These are phyloP conservation scores for Vanacampus margaritifer DNA, from an alignment of 2,113 vertebrate species.

Conservation along the genomic window DNA sequence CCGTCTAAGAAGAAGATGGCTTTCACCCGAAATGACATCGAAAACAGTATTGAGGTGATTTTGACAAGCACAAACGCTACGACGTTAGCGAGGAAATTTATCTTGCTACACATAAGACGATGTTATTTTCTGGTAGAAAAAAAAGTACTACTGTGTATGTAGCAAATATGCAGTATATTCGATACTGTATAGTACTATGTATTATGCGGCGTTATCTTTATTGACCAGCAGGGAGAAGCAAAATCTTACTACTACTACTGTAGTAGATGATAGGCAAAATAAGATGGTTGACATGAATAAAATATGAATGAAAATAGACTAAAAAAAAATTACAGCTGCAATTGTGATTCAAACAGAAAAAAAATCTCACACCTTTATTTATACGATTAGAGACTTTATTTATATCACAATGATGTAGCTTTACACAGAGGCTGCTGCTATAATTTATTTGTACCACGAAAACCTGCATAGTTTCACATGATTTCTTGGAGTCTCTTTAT, in stretches of 20 bases:
- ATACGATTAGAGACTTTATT: background rate
- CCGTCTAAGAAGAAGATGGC: background rate
- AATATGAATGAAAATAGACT: background rate
- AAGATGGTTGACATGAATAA: background rate
- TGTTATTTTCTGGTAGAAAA: background rate
- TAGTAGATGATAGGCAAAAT: background rate
- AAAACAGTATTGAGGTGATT: background rate
- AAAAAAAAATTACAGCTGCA: background rate
- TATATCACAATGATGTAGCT: constrained; percentile 1
- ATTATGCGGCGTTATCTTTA: background rate
- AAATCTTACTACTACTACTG: background rate
- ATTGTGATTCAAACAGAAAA: no score
- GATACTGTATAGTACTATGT: background rate
- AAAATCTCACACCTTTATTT: background rate
- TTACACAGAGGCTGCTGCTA: background rate
- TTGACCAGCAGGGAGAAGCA: constrained; percentile 1
- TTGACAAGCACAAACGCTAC: background rate
- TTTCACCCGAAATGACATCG: background rate
- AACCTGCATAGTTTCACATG: background rate
- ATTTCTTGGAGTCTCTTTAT: constrained; percentile 25
- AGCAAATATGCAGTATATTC: no score
- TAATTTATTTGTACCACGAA: background rate
- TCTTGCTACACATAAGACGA: background rate
- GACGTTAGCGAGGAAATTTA: background rate
- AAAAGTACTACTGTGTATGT: background rate